phyloP scores from a whole-genome alignment of 2,888 invertebrate genomes.

The Dryobota labecula region DNA sequence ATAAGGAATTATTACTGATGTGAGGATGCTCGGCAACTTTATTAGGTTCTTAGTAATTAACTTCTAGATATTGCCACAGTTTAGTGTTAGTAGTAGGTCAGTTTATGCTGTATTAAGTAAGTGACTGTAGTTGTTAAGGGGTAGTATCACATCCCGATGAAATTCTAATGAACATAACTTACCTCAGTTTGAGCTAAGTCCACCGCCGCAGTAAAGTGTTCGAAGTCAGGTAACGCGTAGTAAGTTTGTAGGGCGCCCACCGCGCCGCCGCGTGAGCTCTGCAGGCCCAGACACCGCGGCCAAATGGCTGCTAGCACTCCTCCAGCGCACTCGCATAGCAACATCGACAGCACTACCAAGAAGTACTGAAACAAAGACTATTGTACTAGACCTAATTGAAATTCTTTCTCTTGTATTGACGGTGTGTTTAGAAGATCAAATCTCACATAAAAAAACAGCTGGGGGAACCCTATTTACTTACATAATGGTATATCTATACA shows the following conservation, averaged over 20 bases:
- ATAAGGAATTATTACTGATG: background rate
- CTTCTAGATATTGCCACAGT: background rate
- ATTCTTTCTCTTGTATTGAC: background rate
- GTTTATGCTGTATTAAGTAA: background rate
- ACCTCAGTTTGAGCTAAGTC: slow-evolving; percentile 93
- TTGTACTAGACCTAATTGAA: background rate
- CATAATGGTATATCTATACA: background rate
- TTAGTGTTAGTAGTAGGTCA: background rate
- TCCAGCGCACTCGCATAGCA: slow-evolving; percentile 93
- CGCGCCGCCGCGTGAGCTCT: slow-evolving; percentile 92
- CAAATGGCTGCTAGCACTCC: slow-evolving; percentile 93
- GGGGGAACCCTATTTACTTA: background rate
- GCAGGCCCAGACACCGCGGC: slow-evolving; percentile 94
- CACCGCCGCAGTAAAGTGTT: slow-evolving; percentile 94
- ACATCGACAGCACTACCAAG: slow-evolving; percentile 91
- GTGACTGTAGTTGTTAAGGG: background rate
- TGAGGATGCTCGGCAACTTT: background rate
- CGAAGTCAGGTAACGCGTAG: slow-evolving; percentile 94
- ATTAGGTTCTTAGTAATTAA: background rate
- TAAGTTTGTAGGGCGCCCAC: slow-evolving; percentile 93
- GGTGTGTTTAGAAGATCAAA: background rate
- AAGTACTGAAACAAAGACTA: slow-evolving; percentile 91
- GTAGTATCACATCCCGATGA: too few relatives aligned
- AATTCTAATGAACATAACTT: slow-evolving; percentile 3
- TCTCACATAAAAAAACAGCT: background rate